Conservation (phyloP, 1,140 invertebrate species). For the roundworm (Caenorhabditis elegans) region DNA sequence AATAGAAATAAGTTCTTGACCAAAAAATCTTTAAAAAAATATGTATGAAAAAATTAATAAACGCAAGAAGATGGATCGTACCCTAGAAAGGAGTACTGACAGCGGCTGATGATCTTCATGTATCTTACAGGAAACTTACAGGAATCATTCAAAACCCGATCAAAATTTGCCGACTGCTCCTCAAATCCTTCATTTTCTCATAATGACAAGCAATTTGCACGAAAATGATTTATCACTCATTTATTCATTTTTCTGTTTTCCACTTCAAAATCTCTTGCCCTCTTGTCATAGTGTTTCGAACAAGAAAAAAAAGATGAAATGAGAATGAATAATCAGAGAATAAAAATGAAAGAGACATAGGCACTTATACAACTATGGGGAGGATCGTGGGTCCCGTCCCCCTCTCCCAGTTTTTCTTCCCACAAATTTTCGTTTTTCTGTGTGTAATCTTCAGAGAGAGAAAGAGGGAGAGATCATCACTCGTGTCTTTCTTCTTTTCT, state of each 20-base stretch:
- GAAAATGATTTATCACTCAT: neutral
- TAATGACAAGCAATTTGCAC: conserved; percentile 7
- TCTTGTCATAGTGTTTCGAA: neutral
- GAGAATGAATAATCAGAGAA: conserved; percentile 14
- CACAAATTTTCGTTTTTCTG: conserved; percentile 10
- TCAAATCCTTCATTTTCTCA: neutral
- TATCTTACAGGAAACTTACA: too few relatives aligned
- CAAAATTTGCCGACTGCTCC: too few relatives aligned
- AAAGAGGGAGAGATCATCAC: conserved; percentile 4
- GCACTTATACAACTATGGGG: neutral
- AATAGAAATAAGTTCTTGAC: too few relatives aligned
- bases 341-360: neutral
- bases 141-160: too few relatives aligned
- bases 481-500: neutral
- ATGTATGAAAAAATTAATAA: too few relatives aligned
- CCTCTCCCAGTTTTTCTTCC: neutral
- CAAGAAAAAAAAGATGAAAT: neutral
- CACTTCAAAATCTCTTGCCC: neutral
- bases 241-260: neutral
- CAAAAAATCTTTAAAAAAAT: too few relatives aligned
- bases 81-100: too few relatives aligned
- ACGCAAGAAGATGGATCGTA: too few relatives aligned
- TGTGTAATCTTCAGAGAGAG: neutral
- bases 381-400: neutral
- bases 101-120: too few relatives aligned